Evolutionary conservation across 2,888 invertebrate species (phyloP).

Genomic region (Cetonia aurata): DNA sequence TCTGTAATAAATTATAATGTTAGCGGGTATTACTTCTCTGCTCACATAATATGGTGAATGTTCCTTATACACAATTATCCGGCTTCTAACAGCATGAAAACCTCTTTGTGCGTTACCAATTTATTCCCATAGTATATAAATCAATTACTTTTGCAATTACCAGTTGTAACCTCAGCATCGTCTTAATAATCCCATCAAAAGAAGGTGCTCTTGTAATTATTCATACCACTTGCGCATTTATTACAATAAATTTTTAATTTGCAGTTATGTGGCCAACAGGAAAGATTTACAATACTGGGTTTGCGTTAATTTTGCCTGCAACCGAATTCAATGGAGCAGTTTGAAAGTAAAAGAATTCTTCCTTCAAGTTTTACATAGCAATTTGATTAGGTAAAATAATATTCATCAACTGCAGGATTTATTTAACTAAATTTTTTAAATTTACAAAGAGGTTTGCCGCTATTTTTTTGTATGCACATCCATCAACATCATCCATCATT

Average conservation of each 20-base stretch:
- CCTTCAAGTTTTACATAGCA: neutral
- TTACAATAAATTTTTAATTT: conserved; percentile 27
- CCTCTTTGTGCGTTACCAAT: conserved; percentile 28
- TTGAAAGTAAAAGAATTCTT: neutral
- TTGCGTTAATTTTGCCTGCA: neutral
- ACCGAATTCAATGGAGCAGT: neutral
- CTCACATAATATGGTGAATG: neutral
- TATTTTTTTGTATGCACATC: no score
- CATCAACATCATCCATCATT: no score
- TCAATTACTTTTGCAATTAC: conserved; percentile 30
- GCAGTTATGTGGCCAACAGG: neutral
- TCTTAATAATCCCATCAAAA: conserved; percentile 14
- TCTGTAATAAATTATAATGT: neutral
- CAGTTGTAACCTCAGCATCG: conserved; percentile 14
- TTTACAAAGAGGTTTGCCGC: no score
- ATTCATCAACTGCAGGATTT: neutral
- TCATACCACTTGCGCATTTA: conserved; percentile 12
- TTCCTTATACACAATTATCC: conserved; percentile 10
- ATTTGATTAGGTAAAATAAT: conserved; percentile 18
- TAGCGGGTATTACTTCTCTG: neutral
- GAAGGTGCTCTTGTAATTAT: conserved; percentile 14
- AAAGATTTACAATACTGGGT: neutral
- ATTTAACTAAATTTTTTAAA: no score
- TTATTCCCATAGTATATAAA: conserved; percentile 28
- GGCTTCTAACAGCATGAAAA: conserved; percentile 9